Evolutionary conservation across 2,113 vertebrate species (phyloP).

Genomic region (Alligator mississippiensis): DNA sequence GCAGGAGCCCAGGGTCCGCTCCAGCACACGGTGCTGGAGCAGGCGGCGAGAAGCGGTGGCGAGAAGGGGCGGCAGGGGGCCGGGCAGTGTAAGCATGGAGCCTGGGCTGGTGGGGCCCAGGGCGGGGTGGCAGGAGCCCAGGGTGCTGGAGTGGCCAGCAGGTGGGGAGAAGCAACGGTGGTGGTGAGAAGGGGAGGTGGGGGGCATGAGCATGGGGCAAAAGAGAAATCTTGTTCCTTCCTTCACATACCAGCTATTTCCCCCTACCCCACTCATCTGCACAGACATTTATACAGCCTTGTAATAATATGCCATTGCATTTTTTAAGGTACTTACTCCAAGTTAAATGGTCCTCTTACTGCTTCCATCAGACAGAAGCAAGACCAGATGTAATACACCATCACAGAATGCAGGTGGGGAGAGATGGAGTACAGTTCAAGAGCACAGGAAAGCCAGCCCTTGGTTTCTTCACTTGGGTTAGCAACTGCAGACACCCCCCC

Average conservation of each 20-base stretch:
- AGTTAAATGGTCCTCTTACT: conserved; percentile 61
- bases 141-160: too few species aligned
- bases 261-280: conserved; percentile 32
- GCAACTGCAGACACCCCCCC: background rate
- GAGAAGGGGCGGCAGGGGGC: too few species aligned
- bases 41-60: too few species aligned
- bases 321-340: conserved; percentile 63
- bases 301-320: conserved; percentile 31
- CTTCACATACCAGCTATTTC: background rate
- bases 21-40: too few species aligned
- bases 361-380: background rate
- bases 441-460: background rate
- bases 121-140: too few species aligned
- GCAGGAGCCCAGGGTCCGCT: too few species aligned
- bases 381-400: conserved; percentile 42
- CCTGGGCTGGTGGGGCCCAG: too few species aligned
- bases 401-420: conserved; percentile 14
- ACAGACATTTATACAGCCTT: conserved; percentile 45
- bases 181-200: too few species aligned
- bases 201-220: too few species aligned
- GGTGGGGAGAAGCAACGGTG: too few species aligned
- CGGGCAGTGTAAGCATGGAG: too few species aligned
- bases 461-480: conserved; percentile 11
- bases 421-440: background rate
- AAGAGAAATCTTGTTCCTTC: conserved; percentile 2